Evolutionary conservation across 2,888 invertebrate genomes (phyloP).

Genomic region (Spatulosminthurus flaviceps): DNA sequence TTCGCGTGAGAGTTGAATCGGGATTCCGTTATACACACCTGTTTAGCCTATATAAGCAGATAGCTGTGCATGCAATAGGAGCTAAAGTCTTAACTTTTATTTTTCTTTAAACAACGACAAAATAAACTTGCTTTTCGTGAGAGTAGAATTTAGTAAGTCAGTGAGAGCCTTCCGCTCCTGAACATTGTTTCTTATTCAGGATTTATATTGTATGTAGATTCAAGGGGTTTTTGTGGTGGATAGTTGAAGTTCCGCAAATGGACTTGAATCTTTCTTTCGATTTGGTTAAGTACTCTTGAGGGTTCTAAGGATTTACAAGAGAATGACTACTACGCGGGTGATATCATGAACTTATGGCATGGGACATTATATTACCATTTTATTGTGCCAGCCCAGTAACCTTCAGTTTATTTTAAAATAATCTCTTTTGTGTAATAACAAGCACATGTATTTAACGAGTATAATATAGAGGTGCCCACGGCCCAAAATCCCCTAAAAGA

Average conservation of each 20-base stretch:
- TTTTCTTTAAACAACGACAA: not conserved
- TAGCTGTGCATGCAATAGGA: not conserved
- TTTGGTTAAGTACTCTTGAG: too few relatives aligned
- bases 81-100: not conserved
- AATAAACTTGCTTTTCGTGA: not conserved
- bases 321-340: conserved; percentile 1
- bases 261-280: too few relatives aligned
- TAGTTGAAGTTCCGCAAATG: too few relatives aligned
- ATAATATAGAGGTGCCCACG: not conserved
- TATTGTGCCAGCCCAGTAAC: conserved; percentile 6
- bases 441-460: too few relatives aligned
- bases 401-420: conserved; percentile 21
- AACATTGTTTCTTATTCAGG: not conserved
- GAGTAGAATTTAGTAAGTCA: not conserved
- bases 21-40: too few relatives aligned
- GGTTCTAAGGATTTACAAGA: too few relatives aligned
- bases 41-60: too few relatives aligned
- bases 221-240: too few relatives aligned
- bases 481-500: not conserved
- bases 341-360: not conserved
- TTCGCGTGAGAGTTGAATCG: too few relatives aligned
- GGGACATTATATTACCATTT: not conserved
- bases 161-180: not conserved
- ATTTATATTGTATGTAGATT: too few relatives aligned
- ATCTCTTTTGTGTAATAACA: too few relatives aligned